Percentiles rank a stretch among this genome's conserved stretches.
Conservation (phyloP, 2,888 invertebrate species). For the Xanthorhoe designata region DNA sequence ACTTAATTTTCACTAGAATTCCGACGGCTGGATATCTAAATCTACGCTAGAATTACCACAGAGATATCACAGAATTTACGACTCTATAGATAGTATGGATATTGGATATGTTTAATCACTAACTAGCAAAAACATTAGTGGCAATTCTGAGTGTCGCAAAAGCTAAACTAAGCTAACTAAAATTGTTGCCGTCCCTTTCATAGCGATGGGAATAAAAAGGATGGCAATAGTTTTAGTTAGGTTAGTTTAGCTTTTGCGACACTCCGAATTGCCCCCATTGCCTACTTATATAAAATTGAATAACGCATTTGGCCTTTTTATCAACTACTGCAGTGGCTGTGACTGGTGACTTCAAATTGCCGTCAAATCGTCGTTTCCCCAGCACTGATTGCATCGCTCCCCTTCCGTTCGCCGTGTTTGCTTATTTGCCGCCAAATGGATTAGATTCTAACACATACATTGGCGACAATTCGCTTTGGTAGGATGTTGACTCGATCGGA, state of each 20-base stretch:
- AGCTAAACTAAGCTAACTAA: too few relatives aligned
- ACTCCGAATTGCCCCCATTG: too few relatives aligned
- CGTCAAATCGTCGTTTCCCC: conserved; percentile 73
- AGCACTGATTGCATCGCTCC: conserved; percentile 66
- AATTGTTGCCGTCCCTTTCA: too few relatives aligned
- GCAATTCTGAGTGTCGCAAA: too few relatives aligned
- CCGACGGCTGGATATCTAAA: not conserved
- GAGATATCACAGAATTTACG: not conserved
- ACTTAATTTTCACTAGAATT: not conserved
- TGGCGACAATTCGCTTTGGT: conserved; percentile 27
- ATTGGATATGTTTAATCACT: not conserved
- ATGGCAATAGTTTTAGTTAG: too few relatives aligned
- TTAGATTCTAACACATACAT: conserved; percentile 49
- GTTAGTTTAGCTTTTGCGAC: too few relatives aligned
- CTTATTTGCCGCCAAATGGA: conserved; percentile 54
- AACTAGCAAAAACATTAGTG: not conserved
- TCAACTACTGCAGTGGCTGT: conserved; percentile 20
- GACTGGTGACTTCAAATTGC: conserved; percentile 61
- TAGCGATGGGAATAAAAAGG: too few relatives aligned
- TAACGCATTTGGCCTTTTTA: not conserved
- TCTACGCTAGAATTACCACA: not conserved
- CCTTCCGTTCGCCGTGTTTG: conserved; percentile 60
- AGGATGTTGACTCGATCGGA: conserved; percentile 20
- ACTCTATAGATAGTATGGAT: not conserved
- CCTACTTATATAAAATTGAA: not conserved